phyloP scores from a whole-genome alignment of 2,797 vertebrate species.

The Natrix natrix region DNA sequence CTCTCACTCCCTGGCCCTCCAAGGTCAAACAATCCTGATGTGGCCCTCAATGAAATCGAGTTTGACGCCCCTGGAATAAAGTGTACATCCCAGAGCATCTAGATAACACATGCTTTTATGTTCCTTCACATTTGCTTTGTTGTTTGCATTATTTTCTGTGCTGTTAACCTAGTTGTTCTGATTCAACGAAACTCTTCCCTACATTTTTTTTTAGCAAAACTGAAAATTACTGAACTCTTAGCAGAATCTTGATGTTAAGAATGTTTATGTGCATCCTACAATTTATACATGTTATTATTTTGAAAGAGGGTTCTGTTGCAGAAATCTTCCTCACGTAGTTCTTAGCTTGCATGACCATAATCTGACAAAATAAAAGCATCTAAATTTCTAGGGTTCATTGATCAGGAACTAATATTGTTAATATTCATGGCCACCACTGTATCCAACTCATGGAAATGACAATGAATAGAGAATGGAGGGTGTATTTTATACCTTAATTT shows the following conservation, averaged over 20 bases:
- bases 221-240: neutral
- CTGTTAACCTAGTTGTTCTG: neutral
- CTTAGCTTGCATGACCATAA: neutral
- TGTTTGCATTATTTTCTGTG: neutral
- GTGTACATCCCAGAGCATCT: neutral
- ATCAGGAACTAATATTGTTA: neutral
- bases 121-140: neutral
- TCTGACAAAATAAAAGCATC: neutral
- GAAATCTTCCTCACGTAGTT: neutral
- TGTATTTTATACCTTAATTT: conserved; percentile 81
- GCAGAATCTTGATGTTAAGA: neutral
- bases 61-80: neutral
- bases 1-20: too few relatives aligned
- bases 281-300: neutral
- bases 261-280: neutral
- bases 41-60: too few relatives aligned
- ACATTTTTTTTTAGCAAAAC: neutral
- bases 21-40: too few relatives aligned
- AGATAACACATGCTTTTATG: neutral
- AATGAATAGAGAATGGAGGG: neutral
- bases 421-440: neutral
- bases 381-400: neutral
- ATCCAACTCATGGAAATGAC: neutral
- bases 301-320: neutral
- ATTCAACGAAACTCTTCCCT: neutral